Conservation (phyloP, 2,797 vertebrate species). For the Aselliscus stoliczkanus region DNA sequence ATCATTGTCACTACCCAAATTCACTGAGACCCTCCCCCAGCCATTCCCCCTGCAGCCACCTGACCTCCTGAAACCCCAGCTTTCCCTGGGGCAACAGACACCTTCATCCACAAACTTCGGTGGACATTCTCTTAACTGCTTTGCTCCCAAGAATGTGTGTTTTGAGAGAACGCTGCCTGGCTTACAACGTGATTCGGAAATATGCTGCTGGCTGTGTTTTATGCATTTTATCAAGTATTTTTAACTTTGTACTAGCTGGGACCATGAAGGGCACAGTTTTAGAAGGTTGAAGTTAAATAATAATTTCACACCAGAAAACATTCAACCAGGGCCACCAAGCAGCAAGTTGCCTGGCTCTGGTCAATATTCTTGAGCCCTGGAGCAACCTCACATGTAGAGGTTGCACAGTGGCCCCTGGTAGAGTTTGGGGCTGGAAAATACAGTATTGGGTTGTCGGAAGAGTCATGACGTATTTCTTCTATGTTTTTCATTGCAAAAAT, state of each 20-base stretch:
- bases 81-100: neutral
- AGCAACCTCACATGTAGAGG: neutral
- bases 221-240: neutral
- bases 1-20: neutral
- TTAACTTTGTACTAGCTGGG: neutral
- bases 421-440: neutral
- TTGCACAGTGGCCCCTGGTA: neutral
- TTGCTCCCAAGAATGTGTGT: neutral
- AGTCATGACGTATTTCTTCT: too few relatives aligned
- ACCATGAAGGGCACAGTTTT: conserved; percentile 54
- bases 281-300: conserved; percentile 59
- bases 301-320: neutral
- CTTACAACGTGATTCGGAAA: neutral
- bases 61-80: neutral
- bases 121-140: neutral
- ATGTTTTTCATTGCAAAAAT: too few relatives aligned
- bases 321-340: fast-evolving
- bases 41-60: neutral
- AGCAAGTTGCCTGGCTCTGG: neutral
- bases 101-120: fast-evolving
- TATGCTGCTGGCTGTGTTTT: conserved; percentile 24
- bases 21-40: neutral
- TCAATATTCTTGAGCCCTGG: neutral
- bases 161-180: neutral
- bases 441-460: too few relatives aligned